These are phyloP conservation scores for Oeneis ivallda DNA, from an alignment of 2,888 invertebrate genomes.

Conservation along the genomic window DNA sequence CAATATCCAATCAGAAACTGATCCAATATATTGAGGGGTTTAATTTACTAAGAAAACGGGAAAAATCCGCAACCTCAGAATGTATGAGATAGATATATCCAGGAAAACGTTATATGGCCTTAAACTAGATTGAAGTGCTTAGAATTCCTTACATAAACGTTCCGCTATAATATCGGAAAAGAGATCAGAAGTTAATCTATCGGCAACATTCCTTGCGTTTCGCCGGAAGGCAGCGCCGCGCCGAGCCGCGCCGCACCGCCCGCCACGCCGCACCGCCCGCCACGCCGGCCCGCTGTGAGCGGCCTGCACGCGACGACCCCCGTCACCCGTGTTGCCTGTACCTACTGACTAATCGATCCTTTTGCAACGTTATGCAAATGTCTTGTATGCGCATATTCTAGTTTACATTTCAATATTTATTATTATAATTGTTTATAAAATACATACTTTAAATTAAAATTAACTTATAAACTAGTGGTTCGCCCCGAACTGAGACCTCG, in stretches of 20 bases:
- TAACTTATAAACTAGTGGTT: too few relatives aligned
- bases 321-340: constrained; percentile 48
- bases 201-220: constrained; percentile 80
- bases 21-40: background rate
- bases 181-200: constrained; percentile 82
- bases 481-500: too few relatives aligned
- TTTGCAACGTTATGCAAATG: constrained; percentile 53
- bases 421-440: constrained; percentile 35
- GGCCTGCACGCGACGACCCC: constrained; percentile 62
- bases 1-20: constrained; percentile 4
- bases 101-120: constrained; percentile 63
- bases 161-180: constrained; percentile 79
- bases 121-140: constrained; percentile 76
- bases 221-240: constrained; percentile 75
- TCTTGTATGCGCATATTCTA: constrained; percentile 36
- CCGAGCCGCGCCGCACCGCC: constrained; percentile 41
- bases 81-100: constrained; percentile 13
- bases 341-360: constrained; percentile 68
- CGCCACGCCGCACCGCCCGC: constrained; percentile 31
- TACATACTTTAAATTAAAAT: too few relatives aligned
- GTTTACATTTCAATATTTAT: constrained; percentile 35
- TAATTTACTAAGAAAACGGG: constrained; percentile 16
- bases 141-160: constrained; percentile 78
- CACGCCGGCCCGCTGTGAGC: constrained; percentile 50
- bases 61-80: constrained; percentile 9